These are phyloP conservation scores for Clarias fuscus DNA, from an alignment of 2,797 vertebrate genomes.

Conservation along the genomic window DNA sequence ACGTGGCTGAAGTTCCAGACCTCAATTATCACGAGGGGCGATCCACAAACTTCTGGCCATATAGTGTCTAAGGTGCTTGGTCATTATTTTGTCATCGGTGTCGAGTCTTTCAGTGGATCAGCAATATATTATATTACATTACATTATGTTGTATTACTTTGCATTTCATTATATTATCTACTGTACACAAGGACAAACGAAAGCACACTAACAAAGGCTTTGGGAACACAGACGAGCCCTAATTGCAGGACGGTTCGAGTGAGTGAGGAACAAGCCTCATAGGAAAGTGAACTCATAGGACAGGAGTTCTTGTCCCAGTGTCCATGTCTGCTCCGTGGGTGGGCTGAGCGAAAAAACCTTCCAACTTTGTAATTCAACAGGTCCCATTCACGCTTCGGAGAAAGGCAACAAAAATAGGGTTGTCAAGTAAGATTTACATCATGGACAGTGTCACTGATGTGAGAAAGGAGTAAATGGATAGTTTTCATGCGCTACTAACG, in stretches of 20 bases:
- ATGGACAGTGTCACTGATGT: background rate
- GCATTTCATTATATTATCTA: too few species aligned
- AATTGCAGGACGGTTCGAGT: slow-evolving; percentile 78
- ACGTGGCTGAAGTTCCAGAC: background rate
- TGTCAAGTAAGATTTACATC: slow-evolving; percentile 5
- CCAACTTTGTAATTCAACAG: slow-evolving; percentile 3
- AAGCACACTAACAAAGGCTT: slow-evolving; percentile 71
- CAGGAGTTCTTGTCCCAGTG: slow-evolving; percentile 50
- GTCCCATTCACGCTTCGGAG: slow-evolving; percentile 30
- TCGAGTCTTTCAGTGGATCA: background rate
- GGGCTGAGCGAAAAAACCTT: slow-evolving; percentile 22
- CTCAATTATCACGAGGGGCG: background rate
- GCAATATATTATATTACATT: too few species aligned
- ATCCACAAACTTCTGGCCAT: background rate
- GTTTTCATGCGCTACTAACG: background rate
- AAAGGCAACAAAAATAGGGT: slow-evolving; percentile 2
- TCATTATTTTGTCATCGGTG: background rate
- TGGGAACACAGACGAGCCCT: slow-evolving; percentile 72
- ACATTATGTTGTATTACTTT: too few species aligned
- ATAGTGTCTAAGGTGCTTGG: too few species aligned
- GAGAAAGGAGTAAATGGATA: background rate
- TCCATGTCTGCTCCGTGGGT: slow-evolving; percentile 59
- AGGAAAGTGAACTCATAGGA: slow-evolving; percentile 70
- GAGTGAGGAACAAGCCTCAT: slow-evolving; percentile 64
- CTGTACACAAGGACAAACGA: slow-evolving; percentile 59